Evolutionary conservation across 2,888 invertebrate species (phyloP), one percentile per base, ranked within the genome.

Genomic region (Helicoverpa assulta): DNA sequence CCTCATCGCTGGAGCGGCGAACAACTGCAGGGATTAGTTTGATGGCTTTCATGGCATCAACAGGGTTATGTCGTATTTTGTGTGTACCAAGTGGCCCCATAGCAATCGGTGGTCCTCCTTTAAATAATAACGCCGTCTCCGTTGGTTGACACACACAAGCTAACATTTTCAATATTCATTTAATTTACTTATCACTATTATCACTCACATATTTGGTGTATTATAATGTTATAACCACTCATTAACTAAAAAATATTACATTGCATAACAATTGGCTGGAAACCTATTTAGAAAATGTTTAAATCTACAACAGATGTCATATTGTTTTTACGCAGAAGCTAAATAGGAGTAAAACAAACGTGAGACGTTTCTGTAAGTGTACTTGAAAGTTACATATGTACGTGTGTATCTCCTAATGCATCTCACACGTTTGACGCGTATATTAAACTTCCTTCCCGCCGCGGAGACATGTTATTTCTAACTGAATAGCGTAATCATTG

Each of bases 91-190:
- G 90, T 92, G 96, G 94, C 88, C 96, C 95, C 96, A 96, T 94
- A 88, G 96, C 88, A 89, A 96, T 88, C 87, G 96, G 94, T 85
- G 94, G 93, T 86, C 95, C 95, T 88, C 96, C 96, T 91, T 94
- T 95, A 88, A 95, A 96, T 72, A 96, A 89, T 86, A 96, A 88
- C 66, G 95, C 95, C 78, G 96, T 96, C 86, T 97, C 96, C 82
- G 96, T 94, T 74, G 97, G 97, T 89, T 97, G 97, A 90, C 97
- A 97, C 83, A 97, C 97, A 94, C 97, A 97, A 87, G 97, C 97
- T 94, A 97, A 94, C 97, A 97, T 97, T 92, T 94, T 96, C 82
- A 90, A 88, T 79, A 72, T 84, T 91, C 93, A 91, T 90, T 84
- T 80, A 86, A 70, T 70, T 85, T 84, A 86, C 85, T 86, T 90